Conservation (phyloP, 2,888 invertebrate species). For the Scelioninae gen. 1 region DNA sequence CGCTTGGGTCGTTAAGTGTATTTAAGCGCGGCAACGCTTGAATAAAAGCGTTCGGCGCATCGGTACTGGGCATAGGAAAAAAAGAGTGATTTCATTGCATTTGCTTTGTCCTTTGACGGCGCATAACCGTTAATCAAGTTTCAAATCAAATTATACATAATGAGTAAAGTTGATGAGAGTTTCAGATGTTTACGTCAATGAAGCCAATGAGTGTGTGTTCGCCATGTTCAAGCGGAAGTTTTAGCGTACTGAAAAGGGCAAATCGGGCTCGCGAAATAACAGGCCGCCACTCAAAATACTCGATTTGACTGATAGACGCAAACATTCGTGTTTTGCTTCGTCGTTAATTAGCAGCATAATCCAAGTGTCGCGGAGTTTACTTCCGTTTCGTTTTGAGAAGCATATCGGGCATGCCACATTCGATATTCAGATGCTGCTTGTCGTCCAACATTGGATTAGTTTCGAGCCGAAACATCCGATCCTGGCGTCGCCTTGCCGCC, state of each 20-base stretch:
- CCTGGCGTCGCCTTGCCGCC: conserved; percentile 36
- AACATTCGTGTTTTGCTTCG: conserved; percentile 70
- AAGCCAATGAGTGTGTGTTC: conserved; percentile 75
- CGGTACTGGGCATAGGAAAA: conserved; percentile 63
- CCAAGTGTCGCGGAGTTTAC: too few relatives aligned
- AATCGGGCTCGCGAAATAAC: conserved; percentile 64
- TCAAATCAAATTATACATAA: conserved; percentile 82
- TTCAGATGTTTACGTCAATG: conserved; percentile 75
- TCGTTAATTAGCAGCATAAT: conserved; percentile 81
- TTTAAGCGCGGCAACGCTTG: conserved; percentile 51
- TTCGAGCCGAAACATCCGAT: conserved; percentile 53
- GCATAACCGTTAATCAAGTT: conserved; percentile 82
- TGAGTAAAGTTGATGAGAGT: conserved; percentile 81
- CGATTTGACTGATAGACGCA: conserved; percentile 67
- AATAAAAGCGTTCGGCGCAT: conserved; percentile 51
- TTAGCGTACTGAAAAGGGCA: conserved; percentile 66
- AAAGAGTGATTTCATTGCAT: conserved; percentile 69
- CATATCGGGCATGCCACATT: conserved; percentile 74
- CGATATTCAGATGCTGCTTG: conserved; percentile 75
- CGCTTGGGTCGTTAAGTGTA: conserved; percentile 59
- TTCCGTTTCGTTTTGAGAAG: conserved; percentile 77
- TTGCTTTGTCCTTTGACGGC: conserved; percentile 78
- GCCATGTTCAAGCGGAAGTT: too few relatives aligned
- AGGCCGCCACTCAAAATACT: conserved; percentile 60
- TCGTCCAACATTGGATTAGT: conserved; percentile 60